A percentile compares a stretch with the other conserved stretches of the same genome.
Evolutionary conservation across 1,140 invertebrate genomes (phyloP).

Genomic region (Oncopodura yosiiana): DNA sequence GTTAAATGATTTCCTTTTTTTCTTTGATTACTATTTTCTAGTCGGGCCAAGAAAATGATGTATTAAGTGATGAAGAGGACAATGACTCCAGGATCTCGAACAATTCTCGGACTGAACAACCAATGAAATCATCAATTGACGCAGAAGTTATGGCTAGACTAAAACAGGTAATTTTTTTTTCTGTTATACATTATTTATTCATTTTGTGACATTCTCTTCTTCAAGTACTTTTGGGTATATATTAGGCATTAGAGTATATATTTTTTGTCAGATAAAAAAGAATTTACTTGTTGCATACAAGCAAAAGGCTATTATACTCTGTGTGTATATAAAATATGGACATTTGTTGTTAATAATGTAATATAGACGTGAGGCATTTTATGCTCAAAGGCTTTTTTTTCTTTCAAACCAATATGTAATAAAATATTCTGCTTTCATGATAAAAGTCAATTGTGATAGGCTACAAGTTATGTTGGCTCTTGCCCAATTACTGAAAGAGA

Average conservation of each 20-base stretch:
- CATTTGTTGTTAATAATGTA: not conserved
- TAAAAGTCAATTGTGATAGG: no score
- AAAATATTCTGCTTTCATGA: no score
- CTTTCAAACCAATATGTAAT: no score
- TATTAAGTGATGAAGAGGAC: constrained; percentile 32
- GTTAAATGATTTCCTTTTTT: no score
- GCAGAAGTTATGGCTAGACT: constrained; percentile 33
- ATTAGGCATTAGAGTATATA: not conserved
- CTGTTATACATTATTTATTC: not conserved
- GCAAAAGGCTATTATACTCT: not conserved
- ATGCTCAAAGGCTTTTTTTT: no score
- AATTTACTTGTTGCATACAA: not conserved
- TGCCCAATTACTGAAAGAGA: no score
- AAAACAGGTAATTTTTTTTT: constrained; percentile 34
- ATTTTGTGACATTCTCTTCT: not conserved
- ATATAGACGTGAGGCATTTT: not conserved
- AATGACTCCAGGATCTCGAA: constrained; percentile 35
- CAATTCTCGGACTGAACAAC: constrained; percentile 30
- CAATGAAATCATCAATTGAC: constrained; percentile 34
- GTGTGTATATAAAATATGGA: not conserved
- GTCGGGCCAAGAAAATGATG: constrained; percentile 33
- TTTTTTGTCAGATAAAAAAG: not conserved
- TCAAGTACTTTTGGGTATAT: not conserved
- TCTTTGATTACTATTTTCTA: no score
- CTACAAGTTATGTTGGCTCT: no score